These are phyloP conservation scores for Danio aesculapii DNA, from an alignment of 2,797 vertebrate genomes.

Conservation along the genomic window DNA sequence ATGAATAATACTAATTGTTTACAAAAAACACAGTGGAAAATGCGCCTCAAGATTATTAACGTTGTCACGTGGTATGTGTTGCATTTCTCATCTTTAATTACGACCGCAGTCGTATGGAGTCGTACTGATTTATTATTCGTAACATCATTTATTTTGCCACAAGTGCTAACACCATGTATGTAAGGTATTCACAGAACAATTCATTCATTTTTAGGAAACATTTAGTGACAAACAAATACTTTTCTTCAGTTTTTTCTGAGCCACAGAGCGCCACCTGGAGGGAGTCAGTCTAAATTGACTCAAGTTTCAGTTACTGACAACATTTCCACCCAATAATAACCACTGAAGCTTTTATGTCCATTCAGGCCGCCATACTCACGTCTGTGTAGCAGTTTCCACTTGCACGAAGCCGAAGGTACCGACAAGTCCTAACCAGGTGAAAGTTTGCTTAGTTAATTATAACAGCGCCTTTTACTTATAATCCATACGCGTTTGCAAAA, in stretches of 20 bases:
- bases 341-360: neutral
- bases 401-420: slow-evolving; percentile 38
- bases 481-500: neutral
- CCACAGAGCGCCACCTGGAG: slow-evolving; percentile 1
- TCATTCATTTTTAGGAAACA: no score
- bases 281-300: accelerated
- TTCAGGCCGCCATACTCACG: slow-evolving; percentile 65
- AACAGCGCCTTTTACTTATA: neutral
- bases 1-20: no score
- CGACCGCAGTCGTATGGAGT: neutral
- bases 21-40: no score
- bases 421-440: slow-evolving; percentile 65
- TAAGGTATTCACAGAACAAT: neutral
- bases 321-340: neutral
- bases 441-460: slow-evolving; percentile 56
- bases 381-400: slow-evolving; percentile 58
- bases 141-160: no score
- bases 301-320: no score
- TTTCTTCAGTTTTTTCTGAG: neutral
- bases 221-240: neutral
- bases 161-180: neutral
- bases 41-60: no score
- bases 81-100: neutral
- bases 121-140: neutral
- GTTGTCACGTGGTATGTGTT: neutral